Base-by-base conservation (phyloP, 2,113 vertebrate genomes). In the Pteruthius melanotis region DNA sequence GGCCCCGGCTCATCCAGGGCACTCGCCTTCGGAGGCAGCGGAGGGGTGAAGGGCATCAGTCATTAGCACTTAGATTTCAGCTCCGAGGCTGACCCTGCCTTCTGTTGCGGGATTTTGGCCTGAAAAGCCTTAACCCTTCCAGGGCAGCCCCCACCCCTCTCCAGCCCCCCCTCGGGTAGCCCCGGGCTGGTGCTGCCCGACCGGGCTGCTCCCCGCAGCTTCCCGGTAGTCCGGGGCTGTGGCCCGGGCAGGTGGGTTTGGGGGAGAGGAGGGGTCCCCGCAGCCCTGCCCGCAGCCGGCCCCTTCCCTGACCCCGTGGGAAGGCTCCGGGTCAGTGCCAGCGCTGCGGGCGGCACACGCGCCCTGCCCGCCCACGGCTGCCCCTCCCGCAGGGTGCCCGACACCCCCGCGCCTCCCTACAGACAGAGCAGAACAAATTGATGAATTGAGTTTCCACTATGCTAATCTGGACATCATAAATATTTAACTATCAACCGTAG, bases 381-480 rank as follows among this genome's bases (percentile, higher is more conserved):
- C 94, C 11, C 63, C 71, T 96, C 97, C 94, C 61, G 93, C 53
- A 13, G 93, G 87, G 88, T 42, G 95, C 66, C 50, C 3, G 28
- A 56, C 57, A 42, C 52, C 84, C 50, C 91, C 65, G 45, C 86
- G 68, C 68, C 86, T 81, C 39, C 71, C 87, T 90, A 95, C 97
- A 97, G 97, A 96, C 95, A 96, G 91, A 97, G 96, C 97, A 97
- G 97, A 98, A 98, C 97, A 95, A 98, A 98, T 98, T 98, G 98
- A 98, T 98, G 97, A 98, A 98, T 98, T 97, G 98, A 97, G 97
- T 94, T 98, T 98, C 98, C 97, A 97, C 97, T 98, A 98, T 98
- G 98, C 98, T 98, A 98, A 98, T 98, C 98, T 96, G 97, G 96
- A 97, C 95, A 90, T 97, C 97, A 99, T 98, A 98, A 98, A 98